phyloP scores from a whole-genome alignment of 2,797 vertebrate species.

The Spizella passerina region DNA sequence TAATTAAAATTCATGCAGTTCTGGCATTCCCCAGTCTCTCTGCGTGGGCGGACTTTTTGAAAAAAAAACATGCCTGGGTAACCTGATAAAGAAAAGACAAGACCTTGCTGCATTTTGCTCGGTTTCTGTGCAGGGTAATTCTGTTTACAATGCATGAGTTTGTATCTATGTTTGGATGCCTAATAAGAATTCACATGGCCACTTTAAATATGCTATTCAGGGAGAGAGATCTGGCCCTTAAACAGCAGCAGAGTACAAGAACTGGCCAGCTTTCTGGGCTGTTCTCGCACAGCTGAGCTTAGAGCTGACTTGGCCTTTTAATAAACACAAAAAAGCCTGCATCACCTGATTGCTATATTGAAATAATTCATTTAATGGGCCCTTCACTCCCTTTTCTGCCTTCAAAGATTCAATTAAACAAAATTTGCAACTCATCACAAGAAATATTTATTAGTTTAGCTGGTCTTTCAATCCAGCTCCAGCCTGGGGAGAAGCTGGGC shows the following conservation, averaged over 20 bases:
- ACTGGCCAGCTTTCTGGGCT: not conserved
- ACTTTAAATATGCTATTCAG: conserved; percentile 1
- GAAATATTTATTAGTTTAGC: conserved; percentile 45
- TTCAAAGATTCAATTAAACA: conserved; percentile 66
- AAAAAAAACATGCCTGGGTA: conserved; percentile 2
- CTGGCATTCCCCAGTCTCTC: conserved; percentile 34
- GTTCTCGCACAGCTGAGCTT: conserved; percentile 13
- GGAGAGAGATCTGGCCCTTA: not conserved
- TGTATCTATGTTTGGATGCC: conserved; percentile 6
- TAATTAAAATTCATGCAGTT: conserved; percentile 52
- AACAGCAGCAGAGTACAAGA: not conserved
- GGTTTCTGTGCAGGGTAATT: conserved; percentile 2
- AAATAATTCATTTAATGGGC: conserved; percentile 65
- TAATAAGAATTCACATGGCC: conserved; percentile 28
- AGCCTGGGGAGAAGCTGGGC: not conserved
- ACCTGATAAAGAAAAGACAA: conserved; percentile 67
- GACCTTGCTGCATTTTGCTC: not conserved
- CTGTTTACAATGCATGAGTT: conserved; percentile 26
- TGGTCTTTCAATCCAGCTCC: conserved; percentile 24
- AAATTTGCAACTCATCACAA: conserved; percentile 43
- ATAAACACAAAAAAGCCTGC: conserved; percentile 4
- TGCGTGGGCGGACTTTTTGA: not conserved
- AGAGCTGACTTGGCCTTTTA: conserved; percentile 34
- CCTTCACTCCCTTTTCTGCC: conserved; percentile 8
- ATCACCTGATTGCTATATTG: conserved; percentile 57